Evolutionary conservation across 1,140 invertebrate genomes (phyloP), one percentile per base, ranked within the genome.

Genomic region (Tribolium madens): DNA sequence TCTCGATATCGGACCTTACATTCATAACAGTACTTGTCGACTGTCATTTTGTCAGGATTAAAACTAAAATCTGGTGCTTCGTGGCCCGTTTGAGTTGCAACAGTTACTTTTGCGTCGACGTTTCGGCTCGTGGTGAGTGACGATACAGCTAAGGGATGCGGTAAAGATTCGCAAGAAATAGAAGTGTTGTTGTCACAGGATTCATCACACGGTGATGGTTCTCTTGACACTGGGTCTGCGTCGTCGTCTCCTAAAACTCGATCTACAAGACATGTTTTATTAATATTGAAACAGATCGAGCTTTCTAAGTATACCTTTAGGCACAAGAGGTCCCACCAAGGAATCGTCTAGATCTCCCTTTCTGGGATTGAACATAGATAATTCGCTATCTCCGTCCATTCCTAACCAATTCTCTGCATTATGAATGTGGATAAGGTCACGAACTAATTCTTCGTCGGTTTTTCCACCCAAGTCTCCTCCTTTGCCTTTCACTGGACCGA

Each of bases 401-500:
- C 95, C 96, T 1, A 97, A 87, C 95, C 96, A 97, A 85, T 96
- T 97, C 84, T 97, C 95, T 1, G 95, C 95, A 83, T 96, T 97
- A 86, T 97, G 96, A 81, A 96, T 96, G 68, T 93, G 93, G 77
- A 97, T 96, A 31, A 98, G 87, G 84, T 97, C 96, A 53, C 91
- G 87, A 0, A 97, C 94, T n/a, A 97, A 87, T 83, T 98, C 92
- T 81, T 98, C 95, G 80, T 97, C 93, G 0, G 93, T 91, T 86
- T 97, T 97, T 10, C 94, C 95, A 1, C 95, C 97, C 77, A 96
- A 94, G 80, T 96, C 92, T 1, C 97, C 97, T 13, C 93, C 93
- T 85, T 96, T 97, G 0, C 97, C 98, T 82, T 97, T 97, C 21
- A 94, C 88, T 0, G 95, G 94, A 0, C 97, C 97, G 85, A 98